Percentiles rank a stretch among this genome's conserved stretches.
Conservation (phyloP, 2,797 vertebrate species). For the Coilia nasus region DNA sequence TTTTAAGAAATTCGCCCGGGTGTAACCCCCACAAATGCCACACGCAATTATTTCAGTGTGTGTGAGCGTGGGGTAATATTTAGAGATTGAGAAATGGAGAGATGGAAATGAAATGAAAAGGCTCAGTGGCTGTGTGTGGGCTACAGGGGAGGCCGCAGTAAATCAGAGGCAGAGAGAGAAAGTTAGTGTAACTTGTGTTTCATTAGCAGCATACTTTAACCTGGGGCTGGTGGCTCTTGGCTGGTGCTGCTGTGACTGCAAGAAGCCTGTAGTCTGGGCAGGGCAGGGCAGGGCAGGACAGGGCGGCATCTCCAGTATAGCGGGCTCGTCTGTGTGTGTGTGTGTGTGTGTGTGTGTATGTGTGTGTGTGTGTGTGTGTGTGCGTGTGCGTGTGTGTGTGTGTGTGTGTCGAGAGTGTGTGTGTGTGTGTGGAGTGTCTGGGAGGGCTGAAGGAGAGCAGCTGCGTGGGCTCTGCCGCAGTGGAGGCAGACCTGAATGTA, state of each 20-base stretch:
- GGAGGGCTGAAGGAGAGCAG: conserved; percentile 59
- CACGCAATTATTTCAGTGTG: neutral
- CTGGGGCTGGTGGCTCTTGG: neutral
- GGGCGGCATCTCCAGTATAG: too few species aligned
- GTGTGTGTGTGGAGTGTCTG: too few species aligned
- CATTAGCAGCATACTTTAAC: neutral
- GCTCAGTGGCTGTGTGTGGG: neutral
- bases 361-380: too few species aligned
- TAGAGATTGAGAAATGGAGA: neutral
- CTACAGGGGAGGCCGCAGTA: conserved; percentile 3
- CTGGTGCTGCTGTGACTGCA: too few species aligned
- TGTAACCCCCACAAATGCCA: neutral
- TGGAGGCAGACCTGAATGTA: conserved; percentile 30
- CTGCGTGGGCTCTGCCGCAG: conserved; percentile 68
- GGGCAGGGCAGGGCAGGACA: too few species aligned
- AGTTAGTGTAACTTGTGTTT: conserved; percentile 14
- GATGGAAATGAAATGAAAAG: neutral
- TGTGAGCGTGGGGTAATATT: neutral
- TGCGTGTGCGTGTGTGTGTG: too few species aligned
- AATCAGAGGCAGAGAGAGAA: neutral
- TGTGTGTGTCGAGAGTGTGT: too few species aligned
- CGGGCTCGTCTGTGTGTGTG: too few species aligned
- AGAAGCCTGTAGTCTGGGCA: too few species aligned
- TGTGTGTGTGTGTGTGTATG: too few species aligned
- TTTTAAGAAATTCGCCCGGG: neutral